Evolutionary conservation across 2,888 invertebrate genomes (phyloP), one percentile per base, ranked within the genome.

Genomic region (Melieria picta): DNA sequence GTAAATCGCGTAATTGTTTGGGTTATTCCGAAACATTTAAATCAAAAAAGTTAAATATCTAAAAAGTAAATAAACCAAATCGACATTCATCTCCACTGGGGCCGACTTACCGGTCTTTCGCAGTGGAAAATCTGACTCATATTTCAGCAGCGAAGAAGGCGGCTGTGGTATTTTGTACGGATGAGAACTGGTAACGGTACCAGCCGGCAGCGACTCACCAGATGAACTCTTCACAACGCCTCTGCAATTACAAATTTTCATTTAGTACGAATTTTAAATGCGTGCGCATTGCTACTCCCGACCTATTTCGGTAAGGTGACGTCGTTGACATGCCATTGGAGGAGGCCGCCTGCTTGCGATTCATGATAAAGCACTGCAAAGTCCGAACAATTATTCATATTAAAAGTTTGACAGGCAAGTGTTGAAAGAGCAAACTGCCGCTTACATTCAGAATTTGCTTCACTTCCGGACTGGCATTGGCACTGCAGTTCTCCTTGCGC

Each of bases 401-500:
- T 50, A 43, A 57, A 52, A 11, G 43, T 16, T 43, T 65, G n/a
- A 48, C 43, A 43, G 45, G 60, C 7, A 60, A 43, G 60, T 60
- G 4, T 30, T 57, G 42, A 60, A 68, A 65, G 56, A 52, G 46
- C 6, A 47, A 66, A 61, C 3, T 42, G 7, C 55, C 16, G 75
- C 77, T 81, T 84, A 93, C 96, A 91, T 96, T 96, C 80, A 98
- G 89, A 83, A 96, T 95, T 89, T 96, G 96, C 87, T 98, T 98
- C 83, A 98, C 98, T 88, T 97, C 97, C 42, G 95, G 93, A 77
- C 97, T 98, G 77, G 98, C 98, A 82, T 97, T 94, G 71, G 98
- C 98, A 88, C 97, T 97, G 88, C 96, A 96, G 86, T 97, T 96
- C 84, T 96, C 96, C 87, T 97, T 96, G 87, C 97, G 97, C 88